Evolutionary conservation across 2,888 invertebrate species (phyloP).

Genomic region (Neoitamus cyanurus): DNA sequence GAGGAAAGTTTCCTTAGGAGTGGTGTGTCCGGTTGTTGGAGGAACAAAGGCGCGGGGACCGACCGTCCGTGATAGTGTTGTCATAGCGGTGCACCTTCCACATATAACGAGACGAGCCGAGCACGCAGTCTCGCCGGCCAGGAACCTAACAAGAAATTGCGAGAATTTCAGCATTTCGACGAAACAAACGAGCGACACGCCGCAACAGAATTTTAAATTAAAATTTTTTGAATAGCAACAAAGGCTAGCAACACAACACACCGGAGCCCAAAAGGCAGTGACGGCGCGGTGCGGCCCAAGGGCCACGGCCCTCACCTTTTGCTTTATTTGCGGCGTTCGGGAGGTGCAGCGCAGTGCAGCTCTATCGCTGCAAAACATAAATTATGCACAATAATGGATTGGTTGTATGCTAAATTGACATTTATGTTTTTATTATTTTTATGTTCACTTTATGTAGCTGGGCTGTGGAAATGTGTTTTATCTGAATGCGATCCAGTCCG

Average conservation of each 20-base stretch:
- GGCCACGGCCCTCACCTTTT: neutral
- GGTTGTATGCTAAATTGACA: constrained; percentile 58
- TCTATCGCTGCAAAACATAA: constrained; percentile 53
- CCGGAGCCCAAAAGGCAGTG: constrained; percentile 19
- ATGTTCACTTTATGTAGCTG: constrained; percentile 18
- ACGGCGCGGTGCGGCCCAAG: constrained; percentile 6
- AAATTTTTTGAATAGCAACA: constrained; percentile 63
- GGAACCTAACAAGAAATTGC: constrained; percentile 61
- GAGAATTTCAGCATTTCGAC: constrained; percentile 66
- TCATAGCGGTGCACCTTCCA: neutral
- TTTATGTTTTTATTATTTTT: constrained; percentile 57
- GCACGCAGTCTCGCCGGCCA: neutral
- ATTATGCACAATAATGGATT: constrained; percentile 57
- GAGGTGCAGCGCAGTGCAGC: constrained; percentile 16
- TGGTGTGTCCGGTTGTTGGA: neutral
- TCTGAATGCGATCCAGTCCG: constrained; percentile 15
- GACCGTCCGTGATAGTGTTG: neutral
- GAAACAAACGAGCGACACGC: constrained; percentile 67
- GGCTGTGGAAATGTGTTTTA: constrained; percentile 32
- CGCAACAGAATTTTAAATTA: constrained; percentile 65
- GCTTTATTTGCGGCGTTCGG: neutral
- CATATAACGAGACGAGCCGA: neutral
- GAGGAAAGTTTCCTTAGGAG: neutral
- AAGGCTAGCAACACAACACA: neutral
- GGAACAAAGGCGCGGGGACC: neutral